phyloP scores from a whole-genome alignment of 1,140 invertebrate genomes.

The Leguminivora glycinivorella region DNA sequence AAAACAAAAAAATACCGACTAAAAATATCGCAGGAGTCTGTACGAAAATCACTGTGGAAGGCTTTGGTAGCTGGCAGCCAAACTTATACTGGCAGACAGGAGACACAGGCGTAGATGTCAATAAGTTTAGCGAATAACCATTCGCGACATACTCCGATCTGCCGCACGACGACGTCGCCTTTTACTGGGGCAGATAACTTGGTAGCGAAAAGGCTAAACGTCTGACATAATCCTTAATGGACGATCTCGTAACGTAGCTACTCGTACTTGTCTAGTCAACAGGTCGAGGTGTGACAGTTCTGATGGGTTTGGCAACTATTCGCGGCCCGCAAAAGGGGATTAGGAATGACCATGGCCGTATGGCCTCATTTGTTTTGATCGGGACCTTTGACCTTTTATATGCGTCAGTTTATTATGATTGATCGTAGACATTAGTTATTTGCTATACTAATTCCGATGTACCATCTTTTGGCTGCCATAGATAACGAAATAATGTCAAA shows the following conservation, averaged over 20 bases:
- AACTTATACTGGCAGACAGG: not conserved
- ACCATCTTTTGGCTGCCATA: too few species aligned
- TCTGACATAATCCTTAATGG: slow-evolving; percentile 25
- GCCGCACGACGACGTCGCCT: not conserved
- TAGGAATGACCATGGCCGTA: not conserved
- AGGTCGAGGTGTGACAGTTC: slow-evolving; percentile 15
- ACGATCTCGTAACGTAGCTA: slow-evolving; percentile 26
- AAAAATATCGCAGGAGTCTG: too few species aligned
- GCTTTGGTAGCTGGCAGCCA: not conserved
- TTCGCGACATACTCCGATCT: not conserved
- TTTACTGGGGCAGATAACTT: slow-evolving; percentile 4
- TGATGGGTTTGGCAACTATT: not conserved
- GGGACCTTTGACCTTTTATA: not conserved
- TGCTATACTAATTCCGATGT: too few species aligned
- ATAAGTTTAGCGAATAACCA: not conserved
- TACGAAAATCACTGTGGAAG: too few species aligned
- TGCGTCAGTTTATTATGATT: not conserved
- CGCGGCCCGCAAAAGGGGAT: not conserved
- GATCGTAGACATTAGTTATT: not conserved
- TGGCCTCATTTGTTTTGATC: not conserved
- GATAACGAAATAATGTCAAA: too few species aligned
- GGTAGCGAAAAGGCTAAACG: slow-evolving; percentile 17
- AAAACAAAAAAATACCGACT: too few species aligned
- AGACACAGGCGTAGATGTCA: not conserved
- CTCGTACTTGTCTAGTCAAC: not conserved